Base-by-base conservation (phyloP, 1,140 invertebrate genomes). In the Mesaphorura yosii region DNA sequence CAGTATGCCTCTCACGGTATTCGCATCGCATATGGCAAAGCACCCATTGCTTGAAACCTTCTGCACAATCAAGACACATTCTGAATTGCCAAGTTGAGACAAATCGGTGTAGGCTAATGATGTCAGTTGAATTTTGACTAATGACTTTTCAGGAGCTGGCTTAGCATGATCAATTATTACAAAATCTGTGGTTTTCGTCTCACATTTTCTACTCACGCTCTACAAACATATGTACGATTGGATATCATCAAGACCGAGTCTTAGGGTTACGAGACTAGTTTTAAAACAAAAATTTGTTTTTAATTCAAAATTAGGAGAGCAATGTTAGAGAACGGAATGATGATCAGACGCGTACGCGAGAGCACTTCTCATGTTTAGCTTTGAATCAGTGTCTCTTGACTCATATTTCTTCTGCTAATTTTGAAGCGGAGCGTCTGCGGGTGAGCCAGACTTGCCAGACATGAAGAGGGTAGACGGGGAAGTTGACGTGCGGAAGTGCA, bases 61-160 rank as follows among this genome's bases (percentile, higher is more conserved):
- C n/a, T n/a, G n/a, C 31, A 34, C 31, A 34, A n/a, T n/a, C 31
- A 34, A 34, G 31, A 10, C 31, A 7, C 28, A 26, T 46, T 46
- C 44, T 46, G 12, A 26, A 42, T 14, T n/a, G 46, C 29, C n/a
- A 28, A 3, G 4, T 38, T 12, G 31, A 48, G 47, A 53, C 47
- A 57, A 57, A 57, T 57, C 26, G 50, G 19, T 51, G 26, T 44
- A 20, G 50, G 53, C 48, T 59, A 55, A 59, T 59, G 50, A 48
- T 55, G 56, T 53, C 51, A 48, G 15, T 27, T 29, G 41, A 50
- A 31, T 28, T 55, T 48, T 59, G 57, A 59, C 42, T 51, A 50
- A 59, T 55, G 52, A 55, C 37, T 46, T 55, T 51, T 59, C 52
- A 51, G 28, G 41, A 55, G 17, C 48, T 46, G 34, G 23, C n/a